Evolutionary conservation across 92 coral and sea anemone species (phyloP).

Genomic region (Muricea muricata): DNA sequence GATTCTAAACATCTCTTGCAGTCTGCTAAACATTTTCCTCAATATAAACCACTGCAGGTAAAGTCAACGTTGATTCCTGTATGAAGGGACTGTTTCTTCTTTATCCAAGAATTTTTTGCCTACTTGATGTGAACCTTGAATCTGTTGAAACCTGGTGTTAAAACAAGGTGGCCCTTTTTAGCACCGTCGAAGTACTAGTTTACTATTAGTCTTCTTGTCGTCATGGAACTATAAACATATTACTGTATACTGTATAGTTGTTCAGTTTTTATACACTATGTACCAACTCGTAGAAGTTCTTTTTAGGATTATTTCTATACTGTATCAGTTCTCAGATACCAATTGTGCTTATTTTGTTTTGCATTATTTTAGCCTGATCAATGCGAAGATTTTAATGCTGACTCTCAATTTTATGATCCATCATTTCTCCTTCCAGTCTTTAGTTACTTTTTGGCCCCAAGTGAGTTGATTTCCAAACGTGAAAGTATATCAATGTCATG

Average conservation of each 20-base stretch:
- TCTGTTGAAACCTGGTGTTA: too few relatives aligned
- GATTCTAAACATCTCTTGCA: conserved; percentile 66
- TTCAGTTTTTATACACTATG: too few relatives aligned
- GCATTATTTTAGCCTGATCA: conserved; percentile 1
- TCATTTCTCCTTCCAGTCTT: conserved; percentile 90
- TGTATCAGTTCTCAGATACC: neutral
- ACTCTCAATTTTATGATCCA: conserved; percentile 76
- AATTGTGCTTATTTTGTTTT: neutral
- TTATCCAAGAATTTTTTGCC: too few relatives aligned
- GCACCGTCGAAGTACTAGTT: too few relatives aligned
- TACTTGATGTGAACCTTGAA: too few relatives aligned
- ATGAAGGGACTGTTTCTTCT: too few relatives aligned
- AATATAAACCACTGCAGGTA: conserved; percentile 71
- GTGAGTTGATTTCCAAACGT: conserved; percentile 58
- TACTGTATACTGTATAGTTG: too few relatives aligned
- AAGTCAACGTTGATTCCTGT: neutral
- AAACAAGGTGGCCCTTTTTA: too few relatives aligned
- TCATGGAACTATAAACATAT: too few relatives aligned
- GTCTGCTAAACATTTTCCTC: conserved; percentile 80
- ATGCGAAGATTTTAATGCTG: neutral
- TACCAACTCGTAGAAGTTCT: too few relatives aligned
- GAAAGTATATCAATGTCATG: neutral
- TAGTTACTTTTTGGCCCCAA: conserved; percentile 77
- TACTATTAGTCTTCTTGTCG: too few relatives aligned
- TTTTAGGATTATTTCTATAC: too few relatives aligned